Evolutionary conservation across 2,797 vertebrate genomes (phyloP).

Genomic region (Alauda arvensis): DNA sequence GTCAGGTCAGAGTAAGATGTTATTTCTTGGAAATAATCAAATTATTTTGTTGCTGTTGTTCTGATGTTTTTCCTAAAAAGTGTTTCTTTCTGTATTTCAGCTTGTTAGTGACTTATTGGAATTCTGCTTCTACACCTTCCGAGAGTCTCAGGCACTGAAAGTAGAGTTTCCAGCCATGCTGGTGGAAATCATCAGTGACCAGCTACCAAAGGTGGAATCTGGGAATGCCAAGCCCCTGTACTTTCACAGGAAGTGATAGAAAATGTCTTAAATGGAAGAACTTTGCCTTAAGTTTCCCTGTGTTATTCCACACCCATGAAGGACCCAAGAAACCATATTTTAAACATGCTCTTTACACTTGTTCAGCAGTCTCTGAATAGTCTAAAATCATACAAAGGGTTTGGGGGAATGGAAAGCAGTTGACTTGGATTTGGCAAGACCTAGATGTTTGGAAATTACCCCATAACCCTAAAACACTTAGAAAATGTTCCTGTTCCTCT

Average conservation of each 20-base stretch:
- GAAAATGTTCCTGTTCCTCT: slow-evolving; percentile 78
- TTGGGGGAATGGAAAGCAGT: slow-evolving; percentile 63
- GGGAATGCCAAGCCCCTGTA: slow-evolving; percentile 94
- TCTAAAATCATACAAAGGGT: slow-evolving; percentile 64
- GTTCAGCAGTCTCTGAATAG: slow-evolving; percentile 63
- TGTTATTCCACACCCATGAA: slow-evolving; percentile 73
- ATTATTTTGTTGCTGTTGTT: neutral
- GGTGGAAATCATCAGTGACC: slow-evolving; percentile 98
- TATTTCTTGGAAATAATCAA: neutral
- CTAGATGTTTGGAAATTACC: slow-evolving; percentile 55
- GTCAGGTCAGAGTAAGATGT: neutral
- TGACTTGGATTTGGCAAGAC: slow-evolving; percentile 55
- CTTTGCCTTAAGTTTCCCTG: slow-evolving; percentile 83
- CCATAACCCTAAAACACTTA: slow-evolving; percentile 66
- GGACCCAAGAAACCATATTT: slow-evolving; percentile 72
- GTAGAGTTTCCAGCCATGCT: slow-evolving; percentile 99
- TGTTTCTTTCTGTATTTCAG: slow-evolving; percentile 69
- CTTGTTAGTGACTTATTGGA: slow-evolving; percentile 93
- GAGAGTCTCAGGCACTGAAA: slow-evolving; percentile 97
- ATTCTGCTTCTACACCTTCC: slow-evolving; percentile 99
- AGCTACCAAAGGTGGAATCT: slow-evolving; percentile 98
- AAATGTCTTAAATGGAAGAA: slow-evolving; percentile 69
- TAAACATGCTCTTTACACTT: slow-evolving; percentile 64
- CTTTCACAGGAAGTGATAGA: slow-evolving; percentile 97
- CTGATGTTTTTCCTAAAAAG: neutral